Base-by-base conservation (phyloP, 2,797 vertebrate species). In the Macroramphosus scolopax region DNA sequence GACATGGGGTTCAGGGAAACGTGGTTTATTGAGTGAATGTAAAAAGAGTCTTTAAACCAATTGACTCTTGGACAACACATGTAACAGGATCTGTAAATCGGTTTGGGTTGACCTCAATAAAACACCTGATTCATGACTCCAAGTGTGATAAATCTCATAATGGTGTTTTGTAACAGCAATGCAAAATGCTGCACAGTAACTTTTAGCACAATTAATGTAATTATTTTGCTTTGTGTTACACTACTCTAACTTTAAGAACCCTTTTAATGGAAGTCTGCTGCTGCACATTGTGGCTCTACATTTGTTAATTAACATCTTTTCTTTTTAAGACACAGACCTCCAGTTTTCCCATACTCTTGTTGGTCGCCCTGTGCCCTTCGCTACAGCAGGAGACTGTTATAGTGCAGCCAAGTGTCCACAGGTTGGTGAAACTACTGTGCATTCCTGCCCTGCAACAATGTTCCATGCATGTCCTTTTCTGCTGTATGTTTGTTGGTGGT, bases 381-480 rank as follows among this genome's bases (percentile, higher is more conserved):
- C 93, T 52, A 94, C 95, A 43, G 95, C 95, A 14, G 96, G 96
- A 65, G 96, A 98, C 69, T 98, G 96, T 86, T 98, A 98, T 46
- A 98, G 96, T 44, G 94, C 96, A 43, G 89, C 93, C 72, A 94
- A 90, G 77, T 98, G 96, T 80, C 96, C 96, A 25, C 96, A 98
- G 93, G 96, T 98, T 84, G 43, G 84, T 79, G 16, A 46, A 51
- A 30, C 7, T n/a, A 29, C 36, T 25, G 13, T 5, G 8, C 16
- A 20, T 10, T 11, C 1, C 41, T n/a, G 2, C 32, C n/a, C 40
- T 11, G 4, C 5, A 18, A 2, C 33, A 41, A 53, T 42, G 15
- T 20, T 29, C 26, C 1, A 18, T 24, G 14, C 14, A 17, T 18
- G 1, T 15, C n/a, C 28, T 26, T 32, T 24, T 25, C 8, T 35